Base-by-base conservation (phyloP, 2,888 invertebrate genomes). In the Brassicogethes aeneus region DNA sequence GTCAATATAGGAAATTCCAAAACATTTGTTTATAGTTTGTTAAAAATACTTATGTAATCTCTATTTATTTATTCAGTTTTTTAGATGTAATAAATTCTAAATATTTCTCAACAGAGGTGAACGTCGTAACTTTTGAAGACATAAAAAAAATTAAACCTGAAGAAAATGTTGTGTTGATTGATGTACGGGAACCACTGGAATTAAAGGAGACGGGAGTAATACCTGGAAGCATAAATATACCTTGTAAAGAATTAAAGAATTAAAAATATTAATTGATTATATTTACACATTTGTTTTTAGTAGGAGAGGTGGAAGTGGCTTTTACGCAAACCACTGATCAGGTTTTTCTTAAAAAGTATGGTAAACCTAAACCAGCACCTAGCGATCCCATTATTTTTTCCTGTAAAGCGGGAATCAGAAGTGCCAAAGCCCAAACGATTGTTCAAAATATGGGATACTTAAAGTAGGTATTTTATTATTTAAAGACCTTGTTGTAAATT, bases 141-240 rank as follows among this genome's bases (percentile, higher is more conserved):
- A 57, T 75, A 1, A 66, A 74, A 52, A 64, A 69, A 13, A 59
- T 74, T 40, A 65, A 68, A 34, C 66, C 72, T 39, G 46, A 69
- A 10, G 61, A 67, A 3, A 64, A 65, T 36, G 72, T 76, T 41
- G 55, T 81, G 12, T 73, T 87, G 16, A 74, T 90, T 45, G 87
- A 88, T 70, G 86, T 88, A 0, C 76, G 87, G 48, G 85, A 86
- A 59, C 82, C 83, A 17, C 65, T 73, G 8, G 87, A 87, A 66
- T 63, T 87, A 7, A 64, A 73, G 45, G 79, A 83, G 58, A 76
- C 78, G 50, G 86, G 87, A 2, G 70, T 72, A 55, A 76, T 87
- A 44, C 86, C 86, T 29, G 77, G 77, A 40, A 83, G 83, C 56
- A 73, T 85, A 39, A 84, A 86, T 57, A 84, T 87, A 62, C 85